A percentile compares a stretch with the other conserved stretches of the same genome.
Evolutionary conservation across 2,888 invertebrate species (phyloP).

Genomic region (Andrena trimmerana): DNA sequence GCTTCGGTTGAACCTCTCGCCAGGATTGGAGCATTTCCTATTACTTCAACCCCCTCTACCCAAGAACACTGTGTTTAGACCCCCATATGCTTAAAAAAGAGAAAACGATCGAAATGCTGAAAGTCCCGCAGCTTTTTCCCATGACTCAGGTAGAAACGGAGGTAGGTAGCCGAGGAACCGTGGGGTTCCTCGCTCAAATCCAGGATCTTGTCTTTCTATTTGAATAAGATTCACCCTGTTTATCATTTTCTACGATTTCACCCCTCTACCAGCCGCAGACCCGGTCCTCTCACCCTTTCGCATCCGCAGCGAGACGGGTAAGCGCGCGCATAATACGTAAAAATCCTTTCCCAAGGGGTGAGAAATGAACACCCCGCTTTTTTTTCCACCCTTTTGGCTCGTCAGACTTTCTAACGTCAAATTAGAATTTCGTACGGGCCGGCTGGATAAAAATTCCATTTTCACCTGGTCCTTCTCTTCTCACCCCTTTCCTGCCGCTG

Average conservation of each 20-base stretch:
- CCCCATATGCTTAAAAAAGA: conserved; percentile 45
- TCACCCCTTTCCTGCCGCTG: conserved; percentile 37
- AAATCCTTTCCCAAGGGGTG: conserved; percentile 83
- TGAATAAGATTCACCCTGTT: conserved; percentile 84
- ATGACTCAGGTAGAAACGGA: conserved; percentile 72
- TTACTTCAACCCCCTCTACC: neutral
- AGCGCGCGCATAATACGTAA: conserved; percentile 74
- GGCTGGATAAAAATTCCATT: conserved; percentile 78
- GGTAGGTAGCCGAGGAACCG: conserved; percentile 52
- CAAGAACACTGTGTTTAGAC: conserved; percentile 35
- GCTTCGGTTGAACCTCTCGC: neutral
- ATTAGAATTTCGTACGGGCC: conserved; percentile 83
- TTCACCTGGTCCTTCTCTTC: conserved; percentile 76
- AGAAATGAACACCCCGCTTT: conserved; percentile 66
- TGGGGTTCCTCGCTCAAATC: conserved; percentile 75
- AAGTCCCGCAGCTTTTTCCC: conserved; percentile 74
- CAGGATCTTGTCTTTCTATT: conserved; percentile 83
- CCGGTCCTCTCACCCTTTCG: conserved; percentile 68
- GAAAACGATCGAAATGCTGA: conserved; percentile 64
- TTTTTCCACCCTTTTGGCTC: conserved; percentile 64
- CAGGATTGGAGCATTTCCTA: neutral
- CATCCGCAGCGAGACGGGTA: conserved; percentile 61
- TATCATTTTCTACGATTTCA: conserved; percentile 82
- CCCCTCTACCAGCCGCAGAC: conserved; percentile 49
- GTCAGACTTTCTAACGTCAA: conserved; percentile 79